Evolutionary conservation across 2,888 invertebrate genomes (phyloP), one percentile per base, ranked within the genome.

Genomic region (Eurois occulta): DNA sequence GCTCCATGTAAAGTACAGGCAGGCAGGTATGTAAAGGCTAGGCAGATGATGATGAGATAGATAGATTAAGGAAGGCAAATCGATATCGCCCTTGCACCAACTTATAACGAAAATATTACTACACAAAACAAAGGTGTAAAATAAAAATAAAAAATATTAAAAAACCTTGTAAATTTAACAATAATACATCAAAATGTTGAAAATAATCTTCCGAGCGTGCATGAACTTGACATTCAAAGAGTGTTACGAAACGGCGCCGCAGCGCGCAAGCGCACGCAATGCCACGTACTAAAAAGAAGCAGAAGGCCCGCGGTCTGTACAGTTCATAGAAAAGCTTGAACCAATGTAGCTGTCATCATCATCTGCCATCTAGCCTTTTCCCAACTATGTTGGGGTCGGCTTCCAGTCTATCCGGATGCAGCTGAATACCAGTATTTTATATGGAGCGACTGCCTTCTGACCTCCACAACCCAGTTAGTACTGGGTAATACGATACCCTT

Each of bases 171-270:
- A 28, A 58, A 66, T 72, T 55, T 5, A 72, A 75, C 70, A 80
- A 80, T 67, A 70, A 86, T 84, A 58, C 60, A 85, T 87, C 69
- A 87, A 84, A 80, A 80, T 66, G 64, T 77, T 76, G 16, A 79
- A 75, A 77, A 73, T 85, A 80, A 80, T 88, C 73, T 72, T 60
- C 68, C 68, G 41, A 76, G 78, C 80, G 80, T 70, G 86, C 88
- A 80, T 91, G 89, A 90, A 91, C 91, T 91, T 91, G 91, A 89
- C 91, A 91, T 91, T 91, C 87, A 86, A 71, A 78, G 28, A 38
- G 35, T 58, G 81, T 91, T 89, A 87, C 85, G 78, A 88, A 81
- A 82, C 66, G 7, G 16, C 35, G n/a, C n/a, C n/a, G n/a, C n/a
- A n/a, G n/a, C n/a, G 24, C 64, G 72, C 70, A 70, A 60, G 70